Base-by-base conservation (phyloP, 2,888 invertebrate species). In the Thecocarcelia acutangulata region DNA sequence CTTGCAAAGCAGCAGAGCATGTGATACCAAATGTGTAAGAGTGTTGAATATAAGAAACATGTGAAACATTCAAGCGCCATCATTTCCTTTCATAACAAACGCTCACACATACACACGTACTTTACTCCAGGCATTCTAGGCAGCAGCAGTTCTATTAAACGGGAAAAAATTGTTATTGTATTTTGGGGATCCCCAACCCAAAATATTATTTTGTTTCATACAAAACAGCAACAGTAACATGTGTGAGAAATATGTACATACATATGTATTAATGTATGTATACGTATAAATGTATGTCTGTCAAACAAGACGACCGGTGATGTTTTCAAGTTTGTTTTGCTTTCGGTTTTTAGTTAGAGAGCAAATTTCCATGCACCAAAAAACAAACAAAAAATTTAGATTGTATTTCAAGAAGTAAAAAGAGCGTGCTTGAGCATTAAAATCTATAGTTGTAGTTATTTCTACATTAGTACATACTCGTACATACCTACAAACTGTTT, bases 171-270 rank as follows among this genome's bases (percentile, higher is more conserved):
- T 58, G 50, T 61, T 52, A 28, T 46, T 33, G 12, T 64, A 24
- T n/a, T 75, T 68, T 56, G 69, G 81, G 73, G 69, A 75, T 78
- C 74, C 78, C 82, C 82, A 82, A 75, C 44, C 33, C 46, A 61
- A 46, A 46, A 46, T 24, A 24, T 21, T 59, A 13, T 52, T 42
- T 58, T 28, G 17, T 8, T 42, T 61, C 15, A 2, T 63, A 28
- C 37, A 37, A 13, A 72, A 37, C 3, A 21, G 24, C 24, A 56
- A 46, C 1, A 54, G 13, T 59, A 76, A 44, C 69, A 82, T 82
- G 77, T 77, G 81, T 70, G 77, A 69, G 73, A 77, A 82, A 64
- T 81, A 28, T 81, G 73, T 80, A 64, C 37, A 46, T 66, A n/a
- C n/a, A n/a, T n/a, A n/a, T n/a, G n/a, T n/a, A n/a, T n/a, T n/a